Base-by-base conservation (phyloP, 2,888 invertebrate species). In the Nezara viridula region DNA sequence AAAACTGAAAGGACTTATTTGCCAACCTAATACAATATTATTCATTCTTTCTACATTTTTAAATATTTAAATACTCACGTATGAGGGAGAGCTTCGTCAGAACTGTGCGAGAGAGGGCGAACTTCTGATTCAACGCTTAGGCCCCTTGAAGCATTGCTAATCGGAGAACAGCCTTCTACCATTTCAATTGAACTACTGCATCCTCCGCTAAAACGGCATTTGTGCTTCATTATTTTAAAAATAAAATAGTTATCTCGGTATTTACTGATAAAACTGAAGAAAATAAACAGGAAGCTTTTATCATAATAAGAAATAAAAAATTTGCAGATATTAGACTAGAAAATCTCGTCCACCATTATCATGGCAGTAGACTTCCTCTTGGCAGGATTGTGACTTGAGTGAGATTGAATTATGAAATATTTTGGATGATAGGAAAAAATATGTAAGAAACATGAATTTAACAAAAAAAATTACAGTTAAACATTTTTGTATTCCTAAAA, bases 111-210 rank as follows among this genome's bases (percentile, higher is more conserved):
- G 92, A 93, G 93, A 91, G 92, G 93, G 90, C 92, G 92, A 52
- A 93, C 92, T 92, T 93, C 92, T 90, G 92, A 94, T 91, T 94
- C 93, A 40, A 93, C 92, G 91, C 93, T 93, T 49, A 93, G 92
- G 90, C 93, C 93, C 6, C 93, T 91, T 9, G 93, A 93, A 81
- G 93, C 92, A n/a, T 94, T 94, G 90, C 94, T 93, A 85, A 94
- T 90, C 12, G 94, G 93, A 1, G 94, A 94, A 89, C 93, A 93
- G 90, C 90, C 91, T 89, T 95, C 95, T 91, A 95, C 95, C 94
- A 95, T 94, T 92, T 95, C 95, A 86, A 95, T 94, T 21, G 95
- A 95, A 89, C 95, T 95, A 91, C 95, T 95, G 91, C 89, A 85
- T 27, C 88, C 88, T 88, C 88, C 88, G 77, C 88, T 88, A 12